Percentiles rank a stretch among this genome's conserved stretches.
Conservation (phyloP, 1,140 invertebrate genomes). For the Latrodectus geometricus region DNA sequence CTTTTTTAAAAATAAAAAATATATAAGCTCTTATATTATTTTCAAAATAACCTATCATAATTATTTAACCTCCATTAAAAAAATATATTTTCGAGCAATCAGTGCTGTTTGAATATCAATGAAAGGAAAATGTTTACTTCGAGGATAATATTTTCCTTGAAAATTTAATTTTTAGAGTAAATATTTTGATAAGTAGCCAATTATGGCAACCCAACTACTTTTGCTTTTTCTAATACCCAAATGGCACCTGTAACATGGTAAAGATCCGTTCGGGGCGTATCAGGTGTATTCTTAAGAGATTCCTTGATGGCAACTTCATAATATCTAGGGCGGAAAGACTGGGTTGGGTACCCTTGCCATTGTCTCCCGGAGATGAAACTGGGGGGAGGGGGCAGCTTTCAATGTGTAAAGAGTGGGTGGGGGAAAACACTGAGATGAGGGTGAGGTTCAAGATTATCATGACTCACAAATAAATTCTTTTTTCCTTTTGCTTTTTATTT, state of each 20-base stretch:
- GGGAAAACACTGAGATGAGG: neutral
- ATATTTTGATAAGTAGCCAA: neutral
- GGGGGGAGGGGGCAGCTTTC: neutral
- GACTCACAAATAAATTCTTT: conserved; percentile 39
- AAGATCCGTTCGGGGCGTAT: conserved; percentile 47
- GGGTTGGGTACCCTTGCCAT: conserved; percentile 26
- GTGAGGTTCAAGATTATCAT: conserved; percentile 27
- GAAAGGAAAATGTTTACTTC: too few species aligned
- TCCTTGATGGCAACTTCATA: conserved; percentile 29
- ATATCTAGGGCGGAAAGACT: conserved; percentile 39
- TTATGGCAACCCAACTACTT: neutral
- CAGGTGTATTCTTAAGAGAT: conserved; percentile 29
- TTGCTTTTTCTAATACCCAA: neutral
- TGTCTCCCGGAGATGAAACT: neutral
- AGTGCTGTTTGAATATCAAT: too few species aligned
- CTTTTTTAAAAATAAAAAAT: too few species aligned
- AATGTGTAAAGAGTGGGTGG: conserved; percentile 1
- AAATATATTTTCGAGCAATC: too few species aligned
- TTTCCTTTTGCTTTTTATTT: neutral
- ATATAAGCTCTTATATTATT: too few species aligned
- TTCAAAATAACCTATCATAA: too few species aligned
- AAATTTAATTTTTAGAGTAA: too few species aligned
- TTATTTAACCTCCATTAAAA: too few species aligned
- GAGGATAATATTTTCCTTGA: too few species aligned
- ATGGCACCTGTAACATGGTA: conserved; percentile 46